Conservation (phyloP, 2,888 invertebrate genomes). For the Lasioglossum zephyrum region DNA sequence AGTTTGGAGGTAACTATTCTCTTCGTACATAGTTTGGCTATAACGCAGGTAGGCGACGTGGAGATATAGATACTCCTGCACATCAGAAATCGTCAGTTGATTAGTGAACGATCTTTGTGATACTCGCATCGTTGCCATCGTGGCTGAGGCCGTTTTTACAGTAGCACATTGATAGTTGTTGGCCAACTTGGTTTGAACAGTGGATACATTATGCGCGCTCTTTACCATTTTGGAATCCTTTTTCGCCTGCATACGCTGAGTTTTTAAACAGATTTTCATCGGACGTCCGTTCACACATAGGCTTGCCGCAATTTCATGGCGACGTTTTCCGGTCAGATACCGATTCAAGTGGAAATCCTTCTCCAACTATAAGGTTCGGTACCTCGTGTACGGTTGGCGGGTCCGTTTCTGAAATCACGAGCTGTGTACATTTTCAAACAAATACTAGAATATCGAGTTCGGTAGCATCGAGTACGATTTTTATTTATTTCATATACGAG, state of each 20-base stretch:
- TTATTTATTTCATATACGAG: too few relatives aligned
- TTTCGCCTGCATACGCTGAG: conserved; percentile 96
- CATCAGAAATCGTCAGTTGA: conserved; percentile 10
- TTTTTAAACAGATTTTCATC: conserved; percentile 97
- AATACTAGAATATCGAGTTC: too few relatives aligned
- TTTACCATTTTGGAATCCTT: conserved; percentile 85
- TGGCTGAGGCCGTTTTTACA: conserved; percentile 44
- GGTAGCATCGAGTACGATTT: too few relatives aligned
- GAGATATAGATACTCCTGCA: conserved; percentile 66
- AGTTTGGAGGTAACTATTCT: conserved; percentile 52
- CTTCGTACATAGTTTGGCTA: conserved; percentile 61
- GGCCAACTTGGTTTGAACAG: conserved; percentile 48
- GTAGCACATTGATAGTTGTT: conserved; percentile 36
- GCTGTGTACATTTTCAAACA: too few relatives aligned
- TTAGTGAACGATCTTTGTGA: conserved; percentile 38
- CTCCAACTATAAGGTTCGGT: conserved; percentile 94
- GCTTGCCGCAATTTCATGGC: conserved; percentile 93
- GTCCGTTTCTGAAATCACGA: conserved; percentile 88
- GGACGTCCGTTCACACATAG: conserved; percentile 93
- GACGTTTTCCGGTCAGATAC: conserved; percentile 92
- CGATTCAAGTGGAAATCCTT: conserved; percentile 96
- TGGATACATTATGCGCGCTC: conserved; percentile 43
- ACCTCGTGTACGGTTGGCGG: conserved; percentile 94
- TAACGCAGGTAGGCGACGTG: conserved; percentile 63
- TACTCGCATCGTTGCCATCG: conserved; percentile 53